These are phyloP conservation scores for Tubulanus polymorphus DNA, from an alignment of 2,888 invertebrate species.

Conservation along the genomic window DNA sequence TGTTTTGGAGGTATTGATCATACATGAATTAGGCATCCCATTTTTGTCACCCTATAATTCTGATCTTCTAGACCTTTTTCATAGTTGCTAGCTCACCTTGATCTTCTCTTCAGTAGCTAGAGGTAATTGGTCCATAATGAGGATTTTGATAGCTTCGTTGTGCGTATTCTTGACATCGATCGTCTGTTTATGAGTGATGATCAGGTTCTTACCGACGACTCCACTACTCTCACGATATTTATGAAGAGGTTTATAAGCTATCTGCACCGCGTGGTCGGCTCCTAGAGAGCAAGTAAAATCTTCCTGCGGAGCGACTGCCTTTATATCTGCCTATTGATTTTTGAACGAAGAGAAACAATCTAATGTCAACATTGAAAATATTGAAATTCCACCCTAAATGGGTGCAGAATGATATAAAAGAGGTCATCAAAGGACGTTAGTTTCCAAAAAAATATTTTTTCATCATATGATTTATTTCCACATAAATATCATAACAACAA, in stretches of 20 bases:
- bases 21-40: too few relatives aligned
- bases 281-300: slow-evolving; percentile 54
- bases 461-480: too few relatives aligned
- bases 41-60: too few relatives aligned
- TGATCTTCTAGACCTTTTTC: too few relatives aligned
- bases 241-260: slow-evolving; percentile 48
- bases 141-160: slow-evolving; percentile 37
- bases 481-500: too few relatives aligned
- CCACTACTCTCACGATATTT: slow-evolving; percentile 49
- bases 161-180: slow-evolving; percentile 52
- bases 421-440: too few relatives aligned
- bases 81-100: slow-evolving; percentile 35
- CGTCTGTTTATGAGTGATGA: slow-evolving; percentile 29
- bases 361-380: too few relatives aligned
- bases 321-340: slow-evolving; percentile 32
- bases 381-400: too few relatives aligned
- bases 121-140: slow-evolving; percentile 51
- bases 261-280: slow-evolving; percentile 51
- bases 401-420: too few relatives aligned
- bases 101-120: slow-evolving; percentile 52
- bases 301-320: slow-evolving; percentile 50
- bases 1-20: too few relatives aligned
- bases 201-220: slow-evolving; percentile 40
- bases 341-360: too few relatives aligned
- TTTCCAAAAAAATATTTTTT: too few relatives aligned